A percentile compares a stretch with the other conserved stretches of the same genome.
These are phyloP conservation scores for Poecilobothrus nobilitatus DNA, from an alignment of 2,888 invertebrate genomes.

Conservation along the genomic window DNA sequence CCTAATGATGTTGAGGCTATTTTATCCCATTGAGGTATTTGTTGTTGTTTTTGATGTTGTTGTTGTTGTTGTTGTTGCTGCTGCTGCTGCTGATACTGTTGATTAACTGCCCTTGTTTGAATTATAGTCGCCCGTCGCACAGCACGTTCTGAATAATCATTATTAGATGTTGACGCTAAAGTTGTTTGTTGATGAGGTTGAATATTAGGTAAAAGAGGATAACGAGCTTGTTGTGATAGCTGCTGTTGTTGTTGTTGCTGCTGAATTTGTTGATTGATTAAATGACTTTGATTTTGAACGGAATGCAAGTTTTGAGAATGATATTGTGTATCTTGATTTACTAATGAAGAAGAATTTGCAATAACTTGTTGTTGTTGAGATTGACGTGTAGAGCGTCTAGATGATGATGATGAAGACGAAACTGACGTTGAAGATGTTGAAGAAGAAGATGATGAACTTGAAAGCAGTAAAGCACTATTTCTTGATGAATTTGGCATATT, in stretches of 20 bases:
- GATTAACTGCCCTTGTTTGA: conserved; percentile 12
- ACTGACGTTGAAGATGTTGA: conserved; percentile 26
- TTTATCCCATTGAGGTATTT: conserved; percentile 36
- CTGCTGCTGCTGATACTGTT: conserved; percentile 10
- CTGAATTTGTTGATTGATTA: conserved; percentile 30
- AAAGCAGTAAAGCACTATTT: conserved; percentile 39
- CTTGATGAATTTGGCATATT: conserved; percentile 61
- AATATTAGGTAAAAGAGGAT: conserved; percentile 29
- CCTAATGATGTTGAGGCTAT: neutral
- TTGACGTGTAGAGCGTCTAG: conserved; percentile 27
- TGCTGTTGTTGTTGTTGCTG: conserved; percentile 41
- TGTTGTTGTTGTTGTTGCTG: conserved; percentile 29
- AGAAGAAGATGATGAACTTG: conserved; percentile 26
- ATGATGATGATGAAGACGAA: conserved; percentile 17
- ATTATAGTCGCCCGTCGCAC: conserved; percentile 15
- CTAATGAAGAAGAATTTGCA: conserved; percentile 28
- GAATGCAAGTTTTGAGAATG: conserved; percentile 29
- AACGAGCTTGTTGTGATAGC: conserved; percentile 40
- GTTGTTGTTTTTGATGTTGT: conserved; percentile 21
- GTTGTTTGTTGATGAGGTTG: conserved; percentile 34
- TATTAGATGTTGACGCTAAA: conserved; percentile 21
- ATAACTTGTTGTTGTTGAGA: conserved; percentile 24
- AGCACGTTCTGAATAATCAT: neutral
- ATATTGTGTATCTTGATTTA: conserved; percentile 27
- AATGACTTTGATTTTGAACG: conserved; percentile 32